phyloP scores from a whole-genome alignment of 2,888 invertebrate species.

The Thecophora atra region DNA sequence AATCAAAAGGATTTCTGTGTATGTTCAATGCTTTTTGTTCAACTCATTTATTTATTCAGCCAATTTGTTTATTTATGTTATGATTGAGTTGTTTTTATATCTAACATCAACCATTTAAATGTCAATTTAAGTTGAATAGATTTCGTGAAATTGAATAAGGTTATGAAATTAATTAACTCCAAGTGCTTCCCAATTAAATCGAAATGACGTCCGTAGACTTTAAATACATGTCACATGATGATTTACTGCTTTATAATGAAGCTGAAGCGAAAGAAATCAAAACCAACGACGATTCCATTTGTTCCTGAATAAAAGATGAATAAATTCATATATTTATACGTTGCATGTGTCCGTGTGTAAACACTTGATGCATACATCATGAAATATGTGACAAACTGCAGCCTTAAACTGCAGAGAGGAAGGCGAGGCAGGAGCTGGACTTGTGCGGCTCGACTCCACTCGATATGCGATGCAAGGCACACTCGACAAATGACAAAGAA shows the following conservation, averaged over 20 bases:
- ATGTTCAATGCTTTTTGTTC: too few species aligned
- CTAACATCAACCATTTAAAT: too few species aligned
- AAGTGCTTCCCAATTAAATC: slow-evolving; percentile 3
- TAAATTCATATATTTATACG: slow-evolving; percentile 1
- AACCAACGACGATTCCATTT: slow-evolving; percentile 18
- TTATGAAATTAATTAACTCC: slow-evolving; percentile 25
- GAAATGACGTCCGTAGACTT: slow-evolving; percentile 16
- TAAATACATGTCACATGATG: slow-evolving; percentile 27
- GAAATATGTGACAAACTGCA: slow-evolving; percentile 30
- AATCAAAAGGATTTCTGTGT: too few species aligned
- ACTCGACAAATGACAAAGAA: slow-evolving; percentile 25
- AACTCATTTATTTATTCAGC: too few species aligned
- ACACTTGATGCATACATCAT: neutral
- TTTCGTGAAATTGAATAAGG: too few species aligned
- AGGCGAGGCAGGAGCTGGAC: neutral
- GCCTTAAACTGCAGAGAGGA: neutral
- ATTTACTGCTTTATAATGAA: slow-evolving; percentile 37
- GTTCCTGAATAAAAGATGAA: neutral
- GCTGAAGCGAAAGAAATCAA: slow-evolving; percentile 34
- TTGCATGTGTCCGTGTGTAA: neutral
- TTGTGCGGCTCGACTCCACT: neutral
- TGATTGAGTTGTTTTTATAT: too few species aligned
- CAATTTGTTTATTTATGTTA: too few species aligned
- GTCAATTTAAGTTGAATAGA: too few species aligned
- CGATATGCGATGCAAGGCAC: neutral